Evolutionary conservation across 64 coral and sea anemone genomes (phyloP), one percentile per base, ranked within the genome.

Genomic region (Actinia tenebrosa): DNA sequence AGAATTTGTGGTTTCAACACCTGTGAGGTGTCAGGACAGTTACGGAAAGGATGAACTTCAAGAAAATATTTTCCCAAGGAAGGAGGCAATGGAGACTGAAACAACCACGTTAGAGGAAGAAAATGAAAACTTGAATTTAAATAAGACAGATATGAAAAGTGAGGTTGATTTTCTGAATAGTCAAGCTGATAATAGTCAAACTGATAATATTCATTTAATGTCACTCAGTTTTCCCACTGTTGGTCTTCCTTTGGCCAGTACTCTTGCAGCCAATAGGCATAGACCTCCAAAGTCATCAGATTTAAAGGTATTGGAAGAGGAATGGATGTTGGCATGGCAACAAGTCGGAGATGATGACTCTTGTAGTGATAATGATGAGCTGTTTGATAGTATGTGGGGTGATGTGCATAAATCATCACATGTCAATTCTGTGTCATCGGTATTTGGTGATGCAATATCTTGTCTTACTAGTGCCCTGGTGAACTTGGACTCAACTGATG

Each of bases 251-350:
- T 1, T 18, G 10, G 9, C 8, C 25, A 15, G 69, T 9, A 75
- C 7, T 75, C 37, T 2, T 75, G 10, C 25, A 30, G 26, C 11
- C 10, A 13, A 75, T 8, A 43, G n/a, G 26, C 27, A 15, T 13
- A 25, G 27, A 75, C 69, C 69, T 13, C 63, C 4, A 9, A 17
- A 3, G 15, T n/a, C 19, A 4, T 66, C 22, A 66, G 7, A 15
- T 15, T 42, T 15, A 10, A 11, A 75, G 26, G 1, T 45, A 50
- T 23, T 81, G 17, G 79, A 81, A 3, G 45, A 81, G 6, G 79
- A 81, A 53, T 81, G 79, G 79, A 75, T 75, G 69, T 53, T 81
- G 79, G 43, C 79, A 81, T 81, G 79, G 79, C 79, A 81, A 53
- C 45, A 53, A 17, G 46, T 81, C 7, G 69, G 69, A 3, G 69